phyloP scores from a whole-genome alignment of 2,888 invertebrate species.

The Drosophila monieri region DNA sequence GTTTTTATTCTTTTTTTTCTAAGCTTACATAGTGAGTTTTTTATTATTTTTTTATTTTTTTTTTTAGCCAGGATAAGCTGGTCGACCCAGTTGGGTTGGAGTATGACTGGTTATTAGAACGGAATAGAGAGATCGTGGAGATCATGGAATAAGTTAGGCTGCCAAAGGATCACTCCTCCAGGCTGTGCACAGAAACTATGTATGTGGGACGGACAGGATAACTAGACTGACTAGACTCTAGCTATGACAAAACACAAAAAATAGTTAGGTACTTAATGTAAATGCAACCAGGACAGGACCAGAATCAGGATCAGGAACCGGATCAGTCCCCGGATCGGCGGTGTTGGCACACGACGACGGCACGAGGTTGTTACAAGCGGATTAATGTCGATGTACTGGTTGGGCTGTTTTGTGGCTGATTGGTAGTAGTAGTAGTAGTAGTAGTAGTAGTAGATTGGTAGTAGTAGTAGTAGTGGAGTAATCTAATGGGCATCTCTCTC shows the following conservation, averaged over 20 bases:
- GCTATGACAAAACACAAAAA: conserved; percentile 32
- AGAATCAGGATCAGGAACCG: conserved; percentile 17
- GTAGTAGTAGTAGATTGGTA: conserved; percentile 30
- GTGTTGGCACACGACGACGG: conserved; percentile 35
- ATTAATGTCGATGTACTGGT: conserved; percentile 47
- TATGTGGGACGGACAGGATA: conserved; percentile 19
- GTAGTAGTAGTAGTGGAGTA: conserved; percentile 41
- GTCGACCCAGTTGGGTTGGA: neutral
- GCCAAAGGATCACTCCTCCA: neutral
- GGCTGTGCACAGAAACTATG: neutral
- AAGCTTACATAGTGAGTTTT: conserved; percentile 3
- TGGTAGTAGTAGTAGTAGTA: conserved; percentile 39
- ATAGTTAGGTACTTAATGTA: conserved; percentile 34
- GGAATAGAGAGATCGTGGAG: neutral
- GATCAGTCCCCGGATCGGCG: conserved; percentile 29
- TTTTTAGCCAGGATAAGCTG: conserved; percentile 3
- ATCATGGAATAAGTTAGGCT: neutral
- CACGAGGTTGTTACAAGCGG: conserved; percentile 42
- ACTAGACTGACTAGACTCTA: conserved; percentile 16
- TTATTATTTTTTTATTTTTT: no score
- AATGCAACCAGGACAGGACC: conserved; percentile 40
- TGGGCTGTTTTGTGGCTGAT: conserved; percentile 54
- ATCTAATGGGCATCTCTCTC: conserved; percentile 65
- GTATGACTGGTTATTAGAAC: neutral
- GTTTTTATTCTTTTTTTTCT: neutral